Evolutionary conservation across 2,797 vertebrate genomes (phyloP).

Genomic region (Zenarchopterus dispar): DNA sequence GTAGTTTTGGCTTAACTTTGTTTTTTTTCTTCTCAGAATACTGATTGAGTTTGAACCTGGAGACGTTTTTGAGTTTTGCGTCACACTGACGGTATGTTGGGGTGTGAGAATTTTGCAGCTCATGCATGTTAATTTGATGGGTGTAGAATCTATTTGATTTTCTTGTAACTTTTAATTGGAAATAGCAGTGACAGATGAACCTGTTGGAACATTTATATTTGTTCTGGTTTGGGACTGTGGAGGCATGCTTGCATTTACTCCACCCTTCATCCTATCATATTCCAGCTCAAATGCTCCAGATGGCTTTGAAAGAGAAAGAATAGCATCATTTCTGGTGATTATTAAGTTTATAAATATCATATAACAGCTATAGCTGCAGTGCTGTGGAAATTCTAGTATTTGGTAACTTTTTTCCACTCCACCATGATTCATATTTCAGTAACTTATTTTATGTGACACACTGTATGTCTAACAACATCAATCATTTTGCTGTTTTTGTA

Average conservation of each 20-base stretch:
- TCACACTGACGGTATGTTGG: background rate
- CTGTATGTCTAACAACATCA: slow-evolving; percentile 41
- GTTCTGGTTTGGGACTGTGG: too few relatives aligned
- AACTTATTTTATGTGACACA: slow-evolving; percentile 33
- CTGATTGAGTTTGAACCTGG: background rate
- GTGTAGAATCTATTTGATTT: too few relatives aligned
- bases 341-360: background rate
- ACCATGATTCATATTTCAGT: background rate
- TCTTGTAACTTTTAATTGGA: too few relatives aligned
- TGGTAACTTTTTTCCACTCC: background rate
- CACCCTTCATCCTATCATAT: too few relatives aligned
- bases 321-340: too few relatives aligned
- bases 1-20: background rate
- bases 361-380: background rate
- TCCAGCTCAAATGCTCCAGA: too few relatives aligned
- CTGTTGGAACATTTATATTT: too few relatives aligned
- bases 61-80: background rate
- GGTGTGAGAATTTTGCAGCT: too few relatives aligned
- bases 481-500: slow-evolving; percentile 42
- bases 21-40: background rate
- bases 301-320: too few relatives aligned
- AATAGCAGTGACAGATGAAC: too few relatives aligned
- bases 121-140: too few relatives aligned
- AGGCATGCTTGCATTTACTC: too few relatives aligned
- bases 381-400: background rate